Conservation (phyloP, 2,113 vertebrate species). For the Helogale parvula region DNA sequence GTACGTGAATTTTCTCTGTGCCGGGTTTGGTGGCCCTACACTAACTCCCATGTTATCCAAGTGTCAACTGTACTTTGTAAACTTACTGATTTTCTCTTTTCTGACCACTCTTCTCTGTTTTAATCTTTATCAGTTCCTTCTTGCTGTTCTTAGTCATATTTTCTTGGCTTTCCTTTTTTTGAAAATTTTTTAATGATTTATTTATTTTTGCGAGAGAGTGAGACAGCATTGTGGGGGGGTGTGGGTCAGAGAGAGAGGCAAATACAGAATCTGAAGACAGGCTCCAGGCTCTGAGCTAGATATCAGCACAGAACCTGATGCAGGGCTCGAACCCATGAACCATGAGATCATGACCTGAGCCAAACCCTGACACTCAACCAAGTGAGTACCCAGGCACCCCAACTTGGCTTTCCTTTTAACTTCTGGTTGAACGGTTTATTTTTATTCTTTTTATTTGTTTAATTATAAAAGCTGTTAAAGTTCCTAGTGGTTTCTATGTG, state of each 20-base stretch:
- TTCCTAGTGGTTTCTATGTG: background rate
- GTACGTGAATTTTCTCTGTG: background rate
- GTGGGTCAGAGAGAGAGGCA: no score
- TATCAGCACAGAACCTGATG: no score
- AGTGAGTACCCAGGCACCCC: no score
- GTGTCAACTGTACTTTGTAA: background rate
- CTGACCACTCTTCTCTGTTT: background rate
- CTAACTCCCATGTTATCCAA: background rate
- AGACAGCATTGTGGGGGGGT: no score
- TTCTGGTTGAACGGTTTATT: background rate
- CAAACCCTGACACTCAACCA: no score
- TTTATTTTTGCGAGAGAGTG: no score
- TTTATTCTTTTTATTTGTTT: background rate
- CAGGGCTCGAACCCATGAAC: no score
- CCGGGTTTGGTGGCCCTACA: background rate
- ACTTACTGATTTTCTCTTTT: conserved; percentile 23
- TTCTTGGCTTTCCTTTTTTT: conserved; percentile 15
- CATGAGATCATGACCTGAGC: no score
- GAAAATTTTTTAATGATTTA: no score
- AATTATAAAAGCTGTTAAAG: conserved; percentile 10
- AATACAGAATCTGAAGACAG: no score
- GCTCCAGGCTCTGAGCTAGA: no score
- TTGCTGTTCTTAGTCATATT: background rate
- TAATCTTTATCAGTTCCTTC: background rate
- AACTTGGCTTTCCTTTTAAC: conserved; percentile 22